Conservation (phyloP, 2,113 vertebrate species). For the Tursiops truncatus region DNA sequence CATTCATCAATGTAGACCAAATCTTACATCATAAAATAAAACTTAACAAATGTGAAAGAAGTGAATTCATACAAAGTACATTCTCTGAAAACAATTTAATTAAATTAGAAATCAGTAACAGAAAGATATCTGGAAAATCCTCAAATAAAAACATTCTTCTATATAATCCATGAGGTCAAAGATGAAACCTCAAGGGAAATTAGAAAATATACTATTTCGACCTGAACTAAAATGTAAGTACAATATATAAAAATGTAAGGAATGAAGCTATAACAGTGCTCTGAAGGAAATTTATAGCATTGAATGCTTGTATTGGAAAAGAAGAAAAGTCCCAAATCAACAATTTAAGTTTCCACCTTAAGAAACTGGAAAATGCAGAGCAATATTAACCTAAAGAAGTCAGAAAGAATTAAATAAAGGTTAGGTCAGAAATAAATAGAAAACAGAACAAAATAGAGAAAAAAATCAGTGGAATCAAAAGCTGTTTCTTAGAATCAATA, state of each 20-base stretch:
- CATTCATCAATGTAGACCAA: not conserved
- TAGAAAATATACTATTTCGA: not conserved
- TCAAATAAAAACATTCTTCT: not conserved
- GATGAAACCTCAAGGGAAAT: not conserved
- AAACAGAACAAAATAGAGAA: not conserved
- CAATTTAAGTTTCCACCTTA: not conserved
- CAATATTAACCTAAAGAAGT: not conserved
- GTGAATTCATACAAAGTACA: not conserved
- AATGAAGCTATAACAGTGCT: not conserved
- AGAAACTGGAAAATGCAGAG: not conserved
- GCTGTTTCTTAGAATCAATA: not conserved
- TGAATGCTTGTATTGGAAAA: not conserved
- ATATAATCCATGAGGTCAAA: not conserved
- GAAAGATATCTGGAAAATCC: not conserved
- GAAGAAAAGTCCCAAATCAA: not conserved
- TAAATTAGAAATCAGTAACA: not conserved
- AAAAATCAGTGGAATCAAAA: not conserved
- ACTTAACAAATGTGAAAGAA: not conserved
- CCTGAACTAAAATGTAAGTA: not conserved
- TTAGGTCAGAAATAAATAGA: not conserved
- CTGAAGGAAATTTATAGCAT: not conserved
- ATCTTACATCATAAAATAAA: not conserved
- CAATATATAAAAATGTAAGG: not conserved
- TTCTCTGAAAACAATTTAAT: not conserved
- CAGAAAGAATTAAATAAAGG: not conserved